Evolutionary conservation across 1,140 invertebrate species (phyloP).

Genomic region (Lysiphlebus fabarum): DNA sequence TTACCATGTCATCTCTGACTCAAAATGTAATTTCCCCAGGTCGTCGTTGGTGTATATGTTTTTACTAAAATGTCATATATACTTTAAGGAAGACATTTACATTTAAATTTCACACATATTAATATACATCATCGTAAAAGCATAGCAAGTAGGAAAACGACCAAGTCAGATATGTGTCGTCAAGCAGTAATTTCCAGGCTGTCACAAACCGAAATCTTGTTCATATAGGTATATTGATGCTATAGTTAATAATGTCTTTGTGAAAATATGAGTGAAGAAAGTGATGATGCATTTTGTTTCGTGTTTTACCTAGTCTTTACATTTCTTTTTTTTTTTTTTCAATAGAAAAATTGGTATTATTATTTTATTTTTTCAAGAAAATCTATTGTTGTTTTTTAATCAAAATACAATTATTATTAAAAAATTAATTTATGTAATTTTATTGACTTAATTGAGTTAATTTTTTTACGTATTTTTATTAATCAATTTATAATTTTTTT

Average conservation of each 20-base stretch:
- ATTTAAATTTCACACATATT: constrained; percentile 9
- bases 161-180: constrained; percentile 38
- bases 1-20: background rate
- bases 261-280: too few relatives aligned
- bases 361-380: too few relatives aligned
- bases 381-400: too few relatives aligned
- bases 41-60: constrained; percentile 9
- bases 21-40: constrained; percentile 24
- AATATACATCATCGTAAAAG: constrained; percentile 18
- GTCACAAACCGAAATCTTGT: constrained; percentile 43
- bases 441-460: too few relatives aligned
- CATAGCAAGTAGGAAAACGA: constrained; percentile 8
- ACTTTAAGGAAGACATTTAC: constrained; percentile 2
- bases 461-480: too few relatives aligned
- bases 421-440: too few relatives aligned
- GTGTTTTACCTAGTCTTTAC: constrained; percentile 5
- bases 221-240: too few relatives aligned
- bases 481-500: too few relatives aligned
- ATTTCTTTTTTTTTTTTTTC: too few relatives aligned
- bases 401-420: too few relatives aligned
- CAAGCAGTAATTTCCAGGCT: constrained; percentile 46
- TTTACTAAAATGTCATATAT: background rate
- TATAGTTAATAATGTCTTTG: too few relatives aligned
- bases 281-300: constrained; percentile 9
- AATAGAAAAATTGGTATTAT: too few relatives aligned